Evolutionary conservation across 2,113 vertebrate genomes (phyloP).

Genomic region (Strix aluco): DNA sequence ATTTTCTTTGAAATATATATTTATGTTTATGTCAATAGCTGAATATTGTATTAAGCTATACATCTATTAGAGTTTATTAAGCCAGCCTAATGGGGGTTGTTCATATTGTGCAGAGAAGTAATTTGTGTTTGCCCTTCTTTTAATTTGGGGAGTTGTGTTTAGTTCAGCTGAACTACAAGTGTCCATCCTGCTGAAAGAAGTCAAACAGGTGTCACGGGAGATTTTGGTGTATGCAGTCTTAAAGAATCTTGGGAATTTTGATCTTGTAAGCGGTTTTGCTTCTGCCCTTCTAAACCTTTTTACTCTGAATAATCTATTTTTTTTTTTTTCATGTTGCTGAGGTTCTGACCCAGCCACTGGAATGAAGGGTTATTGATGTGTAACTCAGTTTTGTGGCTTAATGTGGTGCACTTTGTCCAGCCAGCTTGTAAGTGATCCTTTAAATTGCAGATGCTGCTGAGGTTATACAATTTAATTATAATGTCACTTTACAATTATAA

Average conservation of each 20-base stretch:
- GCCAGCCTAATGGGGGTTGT: conserved; percentile 72
- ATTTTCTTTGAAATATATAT: conserved; percentile 86
- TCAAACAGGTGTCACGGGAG: conserved; percentile 55
- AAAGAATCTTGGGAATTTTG: conserved; percentile 6
- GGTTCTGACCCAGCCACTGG: conserved; percentile 61
- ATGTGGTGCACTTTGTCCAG: conserved; percentile 71
- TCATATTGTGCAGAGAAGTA: conserved; percentile 57
- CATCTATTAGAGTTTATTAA: conserved; percentile 82
- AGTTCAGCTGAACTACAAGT: conserved; percentile 13
- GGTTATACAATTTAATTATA: conserved; percentile 79
- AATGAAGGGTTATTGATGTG: conserved; percentile 65
- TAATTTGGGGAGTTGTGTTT: conserved; percentile 34
- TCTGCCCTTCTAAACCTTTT: conserved; percentile 58
- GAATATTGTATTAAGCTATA: conserved; percentile 80
- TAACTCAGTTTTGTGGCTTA: conserved; percentile 65
- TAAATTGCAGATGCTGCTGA: conserved; percentile 72
- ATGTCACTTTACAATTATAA: conserved; percentile 79
- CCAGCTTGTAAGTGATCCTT: conserved; percentile 70
- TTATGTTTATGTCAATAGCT: conserved; percentile 86
- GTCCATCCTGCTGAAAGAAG: background rate
- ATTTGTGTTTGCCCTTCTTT: conserved; percentile 69
- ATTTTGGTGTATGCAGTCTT: background rate
- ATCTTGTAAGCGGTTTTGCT: conserved; percentile 39
- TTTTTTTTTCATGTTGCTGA: background rate
- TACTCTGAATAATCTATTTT: conserved; percentile 25